Base-by-base conservation (phyloP, 2,797 vertebrate genomes). In the Oreonectes daqikongensis region DNA sequence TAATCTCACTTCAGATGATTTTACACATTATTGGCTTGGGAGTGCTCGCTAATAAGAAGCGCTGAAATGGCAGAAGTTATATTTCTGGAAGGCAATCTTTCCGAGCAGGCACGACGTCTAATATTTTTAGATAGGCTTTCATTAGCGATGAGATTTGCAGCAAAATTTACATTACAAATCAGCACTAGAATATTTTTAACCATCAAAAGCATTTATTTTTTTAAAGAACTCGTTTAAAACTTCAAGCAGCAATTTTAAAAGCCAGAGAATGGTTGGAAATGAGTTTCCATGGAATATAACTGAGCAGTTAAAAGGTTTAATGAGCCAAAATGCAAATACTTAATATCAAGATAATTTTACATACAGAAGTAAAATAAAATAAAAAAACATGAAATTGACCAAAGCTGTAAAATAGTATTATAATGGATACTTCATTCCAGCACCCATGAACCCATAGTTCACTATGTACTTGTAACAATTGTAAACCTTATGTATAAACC, bases 81-180 rank as follows among this genome's bases (percentile, higher is more conserved):
- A 65, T 65, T 53, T 74, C 48, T 28, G 32, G 32, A 22, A 65
- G 38, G 64, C 55, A 24, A 60, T 65, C 22, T 72, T 68, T 48
- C 32, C 24, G 28, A 71, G 52, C 26, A 40, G 14, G 9, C 44
- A 32, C 14, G 35, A 17, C 28, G 46, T 61, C 53, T 66, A 67
- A 57, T 57, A 53, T 79, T 71, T 63, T 24, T 53, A 61, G 66
- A 46, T 76, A 38, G 65, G 73, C 59, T 72, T 60, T 68, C 35
- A 69, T 55, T 69, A 50, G 28, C 12, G 12, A 18, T 59, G 46
- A 18, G 66, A 75, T 73, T 64, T 30, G 44, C 8, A n/a, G 28
- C 9, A 2, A 20, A 79, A 60, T 59, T 48, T 24, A 74, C 15
- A 66, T 79, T 60, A 57, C 66, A 50, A 42, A 67, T 66, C 60